Base-by-base conservation (phyloP, 2,888 invertebrate species). In the Cyrtodaria siliqua region DNA sequence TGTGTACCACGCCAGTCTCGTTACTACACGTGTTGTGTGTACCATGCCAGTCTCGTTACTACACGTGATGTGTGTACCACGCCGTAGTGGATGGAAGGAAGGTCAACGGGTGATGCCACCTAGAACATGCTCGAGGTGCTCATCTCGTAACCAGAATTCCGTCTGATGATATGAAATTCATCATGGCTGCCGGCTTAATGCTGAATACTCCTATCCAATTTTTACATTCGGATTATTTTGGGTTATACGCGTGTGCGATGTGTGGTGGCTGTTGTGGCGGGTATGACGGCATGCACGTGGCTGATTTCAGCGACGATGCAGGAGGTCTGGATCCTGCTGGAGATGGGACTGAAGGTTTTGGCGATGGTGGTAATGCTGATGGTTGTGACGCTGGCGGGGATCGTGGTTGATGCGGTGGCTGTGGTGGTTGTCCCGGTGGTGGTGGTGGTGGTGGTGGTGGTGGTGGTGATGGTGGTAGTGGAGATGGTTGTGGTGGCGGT, bases 21-120 rank as follows among this genome's bases (percentile, higher is more conserved):
- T 94, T n/a, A 93, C 93, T 1, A 93, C 94, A 86, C 92, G 93
- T 72, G 87, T 94, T 23, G 93, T 93, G 16, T 84, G 92, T 60
- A 92, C 93, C 2, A 94, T 94, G 87, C 90, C 92, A 55, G 92
- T 94, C 12, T 90, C 93, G 18, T 89, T 94, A 8, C 89, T 94
- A 18, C 93, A 94, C 78, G 93, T 94, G 9, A 89, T 94, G n/a
- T 94, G 94, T 82, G 93, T 94, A 83, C 94, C 94, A 0, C 92
- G 93, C 53, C 63, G 72, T 2, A 72, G 61, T 1, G 64, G 40
- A 16, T 79, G 79, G 79, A 82, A 61, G 16, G 57, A 56, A 16
- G 69, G 80, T 2, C 52, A 55, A 14, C 69, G 52, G 49, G 71
- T 74, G 2, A 63, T 69, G 59, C 44, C 67, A 0, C 23, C 29